phyloP scores from a whole-genome alignment of 2,113 vertebrate genomes.

The Ailurus styani region DNA sequence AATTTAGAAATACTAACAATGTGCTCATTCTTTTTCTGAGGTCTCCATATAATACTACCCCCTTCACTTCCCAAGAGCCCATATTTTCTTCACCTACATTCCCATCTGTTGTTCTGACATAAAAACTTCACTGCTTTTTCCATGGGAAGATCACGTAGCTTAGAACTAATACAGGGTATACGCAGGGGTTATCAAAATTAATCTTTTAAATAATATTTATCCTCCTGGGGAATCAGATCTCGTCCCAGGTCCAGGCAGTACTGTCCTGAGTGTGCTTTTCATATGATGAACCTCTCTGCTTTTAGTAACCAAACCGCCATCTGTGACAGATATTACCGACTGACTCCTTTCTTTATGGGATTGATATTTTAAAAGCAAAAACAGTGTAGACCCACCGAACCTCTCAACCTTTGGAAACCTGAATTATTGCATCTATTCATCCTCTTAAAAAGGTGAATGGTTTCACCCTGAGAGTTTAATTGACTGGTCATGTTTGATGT shows the following conservation, averaged over 20 bases:
- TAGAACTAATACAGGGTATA: neutral
- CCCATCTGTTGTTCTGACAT: neutral
- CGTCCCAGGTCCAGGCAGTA: rapidly evolving
- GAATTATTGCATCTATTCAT: neutral
- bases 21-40: conserved; percentile 38
- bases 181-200: neutral
- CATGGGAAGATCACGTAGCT: neutral
- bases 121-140: neutral
- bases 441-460: neutral
- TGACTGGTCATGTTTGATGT: conserved; percentile 50
- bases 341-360: neutral
- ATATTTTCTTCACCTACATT: neutral
- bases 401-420: neutral
- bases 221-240: neutral
- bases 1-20: conserved; percentile 66
- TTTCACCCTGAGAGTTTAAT: conserved; percentile 53
- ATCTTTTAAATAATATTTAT: neutral
- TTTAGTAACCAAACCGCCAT: neutral
- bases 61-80: neutral
- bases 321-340: neutral
- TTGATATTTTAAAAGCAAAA: neutral
- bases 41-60: too few species aligned
- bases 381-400: neutral
- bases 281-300: neutral
- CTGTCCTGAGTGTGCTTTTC: neutral